Evolutionary conservation across 1,140 invertebrate species (phyloP).

Genomic region (Diorhabda sublineata): DNA sequence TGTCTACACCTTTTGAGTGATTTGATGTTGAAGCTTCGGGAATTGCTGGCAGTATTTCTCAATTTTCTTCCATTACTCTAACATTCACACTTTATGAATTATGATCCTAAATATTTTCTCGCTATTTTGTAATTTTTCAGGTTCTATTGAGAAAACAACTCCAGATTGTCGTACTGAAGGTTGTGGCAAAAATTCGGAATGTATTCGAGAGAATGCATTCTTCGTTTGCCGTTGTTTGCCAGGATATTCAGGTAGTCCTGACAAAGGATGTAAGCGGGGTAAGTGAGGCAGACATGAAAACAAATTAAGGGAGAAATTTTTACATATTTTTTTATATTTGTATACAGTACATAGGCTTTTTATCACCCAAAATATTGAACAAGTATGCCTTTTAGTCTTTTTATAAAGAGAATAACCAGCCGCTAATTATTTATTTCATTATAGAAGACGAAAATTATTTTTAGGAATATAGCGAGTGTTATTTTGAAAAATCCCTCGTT

Average conservation of each 20-base stretch:
- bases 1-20: background rate
- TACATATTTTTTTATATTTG: constrained; percentile 26
- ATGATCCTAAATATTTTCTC: no score
- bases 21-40: background rate
- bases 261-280: constrained; percentile 75
- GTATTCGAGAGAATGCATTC: constrained; percentile 69
- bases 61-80: no score
- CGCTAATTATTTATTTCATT: background rate
- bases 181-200: constrained; percentile 77
- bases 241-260: constrained; percentile 68
- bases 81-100: no score
- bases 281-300: constrained; percentile 49
- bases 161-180: constrained; percentile 76
- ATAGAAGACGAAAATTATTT: no score
- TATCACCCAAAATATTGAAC: constrained; percentile 29
- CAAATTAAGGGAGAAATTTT: background rate
- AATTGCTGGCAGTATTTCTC: no score
- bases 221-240: constrained; percentile 78
- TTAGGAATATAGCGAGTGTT: no score
- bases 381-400: constrained; percentile 26
- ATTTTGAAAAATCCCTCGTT: no score
- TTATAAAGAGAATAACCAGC: constrained; percentile 4
- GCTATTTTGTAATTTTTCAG: constrained; percentile 45
- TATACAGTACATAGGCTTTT: constrained; percentile 44
- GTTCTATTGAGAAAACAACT: constrained; percentile 59